Percentiles rank a stretch among this genome's conserved stretches.
Conservation (phyloP, 2,888 invertebrate genomes). For the Drosophila ustulata region DNA sequence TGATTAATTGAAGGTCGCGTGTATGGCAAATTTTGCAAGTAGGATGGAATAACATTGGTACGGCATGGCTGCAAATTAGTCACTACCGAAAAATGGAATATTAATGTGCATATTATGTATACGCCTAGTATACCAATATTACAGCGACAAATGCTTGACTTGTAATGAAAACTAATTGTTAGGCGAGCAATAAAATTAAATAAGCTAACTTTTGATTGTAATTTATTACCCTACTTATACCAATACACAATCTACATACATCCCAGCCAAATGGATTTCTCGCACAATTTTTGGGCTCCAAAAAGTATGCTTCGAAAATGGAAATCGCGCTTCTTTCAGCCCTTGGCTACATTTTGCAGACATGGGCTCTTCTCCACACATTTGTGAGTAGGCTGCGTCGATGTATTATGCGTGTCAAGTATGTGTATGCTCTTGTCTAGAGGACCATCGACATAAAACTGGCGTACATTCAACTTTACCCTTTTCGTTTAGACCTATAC, state of each 20-base stretch:
- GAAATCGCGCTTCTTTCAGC: constrained; percentile 5
- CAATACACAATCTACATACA: constrained; percentile 3
- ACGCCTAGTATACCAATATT: constrained; percentile 21
- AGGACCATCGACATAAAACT: constrained; percentile 50
- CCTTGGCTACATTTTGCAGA: constrained; percentile 23
- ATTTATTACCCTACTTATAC: constrained; percentile 32
- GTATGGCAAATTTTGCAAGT: constrained; percentile 29
- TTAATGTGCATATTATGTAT: constrained; percentile 35
- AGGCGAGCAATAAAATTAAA: constrained; percentile 21
- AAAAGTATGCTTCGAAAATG: constrained; percentile 44
- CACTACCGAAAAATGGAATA: constrained; percentile 35
- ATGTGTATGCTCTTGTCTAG: constrained; percentile 50
- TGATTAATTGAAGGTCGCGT: constrained; percentile 60
- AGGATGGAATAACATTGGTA: constrained; percentile 4
- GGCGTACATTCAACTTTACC: constrained; percentile 64
- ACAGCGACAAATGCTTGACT: not conserved
- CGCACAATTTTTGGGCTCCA: constrained; percentile 5
- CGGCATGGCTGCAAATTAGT: constrained; percentile 12
- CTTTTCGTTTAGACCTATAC: constrained; percentile 27
- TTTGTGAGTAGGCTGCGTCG: not conserved
- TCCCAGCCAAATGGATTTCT: not conserved
- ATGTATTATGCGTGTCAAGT: constrained; percentile 40
- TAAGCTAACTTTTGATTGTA: constrained; percentile 24
- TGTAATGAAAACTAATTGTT: constrained; percentile 19
- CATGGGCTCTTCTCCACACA: not conserved